Conservation (phyloP, 2,113 vertebrate genomes). For the Mugil cephalus region DNA sequence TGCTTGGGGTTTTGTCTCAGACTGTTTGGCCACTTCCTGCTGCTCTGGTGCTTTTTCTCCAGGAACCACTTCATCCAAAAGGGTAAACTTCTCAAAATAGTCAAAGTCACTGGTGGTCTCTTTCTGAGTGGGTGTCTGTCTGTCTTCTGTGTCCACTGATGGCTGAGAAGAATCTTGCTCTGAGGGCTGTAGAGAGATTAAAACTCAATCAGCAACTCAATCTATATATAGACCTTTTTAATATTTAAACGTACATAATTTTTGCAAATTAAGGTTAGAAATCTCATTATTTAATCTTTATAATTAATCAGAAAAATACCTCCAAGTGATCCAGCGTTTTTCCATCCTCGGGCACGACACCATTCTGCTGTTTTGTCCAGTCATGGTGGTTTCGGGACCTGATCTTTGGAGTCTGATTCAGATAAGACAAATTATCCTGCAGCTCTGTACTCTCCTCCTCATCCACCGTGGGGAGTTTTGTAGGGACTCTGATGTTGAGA, state of each 20-base stretch:
- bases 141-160: slow-evolving; percentile 36
- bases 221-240: background rate
- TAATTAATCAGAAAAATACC: slow-evolving; percentile 50
- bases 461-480: slow-evolving; percentile 89
- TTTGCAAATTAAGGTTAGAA: background rate
- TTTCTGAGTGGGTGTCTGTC: slow-evolving; percentile 43
- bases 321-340: slow-evolving; percentile 60
- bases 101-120: slow-evolving; percentile 84
- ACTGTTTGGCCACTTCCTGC: slow-evolving; percentile 46
- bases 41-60: slow-evolving; percentile 58
- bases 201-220: slow-evolving; percentile 25
- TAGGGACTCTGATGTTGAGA: slow-evolving; percentile 92
- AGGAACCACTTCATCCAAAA: slow-evolving; percentile 85
- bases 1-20: slow-evolving; percentile 12
- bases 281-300: background rate
- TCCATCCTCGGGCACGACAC: slow-evolving; percentile 35
- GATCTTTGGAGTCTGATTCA: slow-evolving; percentile 87
- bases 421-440: slow-evolving; percentile 90
- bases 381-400: slow-evolving; percentile 72
- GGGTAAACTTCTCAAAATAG: slow-evolving; percentile 95
- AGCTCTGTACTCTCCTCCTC: slow-evolving; percentile 91
- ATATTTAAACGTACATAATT: background rate
- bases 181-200: slow-evolving; percentile 45
- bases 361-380: slow-evolving; percentile 20
- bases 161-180: slow-evolving; percentile 50